Conservation (phyloP, 2,888 invertebrate genomes). For the Pemphredon lugubris region DNA sequence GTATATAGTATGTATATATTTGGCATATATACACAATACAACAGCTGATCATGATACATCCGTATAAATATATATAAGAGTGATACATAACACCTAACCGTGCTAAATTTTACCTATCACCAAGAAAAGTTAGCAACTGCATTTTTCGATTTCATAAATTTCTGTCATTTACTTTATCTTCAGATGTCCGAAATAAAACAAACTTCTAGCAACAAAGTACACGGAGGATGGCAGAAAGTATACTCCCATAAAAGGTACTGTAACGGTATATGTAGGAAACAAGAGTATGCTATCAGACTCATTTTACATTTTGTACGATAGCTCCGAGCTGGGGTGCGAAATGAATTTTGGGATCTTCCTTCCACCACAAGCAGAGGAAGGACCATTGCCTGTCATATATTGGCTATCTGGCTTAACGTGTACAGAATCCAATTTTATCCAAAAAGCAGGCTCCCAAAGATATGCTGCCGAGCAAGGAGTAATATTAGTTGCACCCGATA, state of each 20-base stretch:
- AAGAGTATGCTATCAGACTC: neutral
- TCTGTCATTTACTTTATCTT: conserved; percentile 3
- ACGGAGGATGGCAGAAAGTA: conserved; percentile 93
- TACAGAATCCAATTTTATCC: conserved; percentile 96
- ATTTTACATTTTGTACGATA: conserved; percentile 67
- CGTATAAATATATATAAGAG: no score
- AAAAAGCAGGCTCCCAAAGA: conserved; percentile 96
- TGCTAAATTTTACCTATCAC: no score
- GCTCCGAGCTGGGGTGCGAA: conserved; percentile 89
- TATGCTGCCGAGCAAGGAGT: conserved; percentile 93
- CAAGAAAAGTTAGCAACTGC: no score
- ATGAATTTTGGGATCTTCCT: conserved; percentile 97
- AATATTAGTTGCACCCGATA: conserved; percentile 96
- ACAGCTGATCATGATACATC: no score
- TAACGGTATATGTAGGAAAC: conserved; percentile 10
- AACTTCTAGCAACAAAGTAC: conserved; percentile 87
- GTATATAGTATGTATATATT: no score
- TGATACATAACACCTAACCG: no score
- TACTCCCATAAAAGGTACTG: conserved; percentile 89
- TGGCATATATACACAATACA: no score
- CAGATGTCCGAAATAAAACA: conserved; percentile 83
- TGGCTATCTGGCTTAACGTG: conserved; percentile 97
- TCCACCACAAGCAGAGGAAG: conserved; percentile 88
- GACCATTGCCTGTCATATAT: conserved; percentile 91
- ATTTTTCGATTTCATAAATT: no score